Percentiles rank a stretch among this genome's conserved stretches.
phyloP scores from a whole-genome alignment of 2,797 vertebrate species.

The Lindbergichthys nudifrons region DNA sequence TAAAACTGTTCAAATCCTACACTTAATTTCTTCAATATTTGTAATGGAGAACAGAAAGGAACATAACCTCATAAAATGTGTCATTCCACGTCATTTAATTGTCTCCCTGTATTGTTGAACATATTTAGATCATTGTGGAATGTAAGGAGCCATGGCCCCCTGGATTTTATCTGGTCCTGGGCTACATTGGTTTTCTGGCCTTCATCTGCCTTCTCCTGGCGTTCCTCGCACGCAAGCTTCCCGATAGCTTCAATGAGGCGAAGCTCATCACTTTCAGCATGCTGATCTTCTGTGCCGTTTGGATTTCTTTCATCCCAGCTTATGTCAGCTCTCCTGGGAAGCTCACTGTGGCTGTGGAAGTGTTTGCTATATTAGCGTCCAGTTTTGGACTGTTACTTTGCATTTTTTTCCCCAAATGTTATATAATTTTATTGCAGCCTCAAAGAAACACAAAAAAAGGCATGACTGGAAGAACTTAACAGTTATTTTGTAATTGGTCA shows the following conservation, averaged over 20 bases:
- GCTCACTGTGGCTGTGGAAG: conserved; percentile 84
- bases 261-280: conserved; percentile 86
- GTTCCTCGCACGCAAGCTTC: conserved; percentile 83
- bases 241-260: conserved; percentile 84
- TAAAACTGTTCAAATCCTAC: neutral
- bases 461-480: conserved; percentile 63
- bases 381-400: conserved; percentile 83
- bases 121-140: conserved; percentile 78
- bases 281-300: conserved; percentile 85
- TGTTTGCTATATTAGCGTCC: conserved; percentile 84
- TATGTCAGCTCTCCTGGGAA: conserved; percentile 83
- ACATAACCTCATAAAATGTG: neutral
- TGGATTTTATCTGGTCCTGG: conserved; percentile 83
- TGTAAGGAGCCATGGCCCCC: conserved; percentile 82
- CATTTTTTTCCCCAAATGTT: conserved; percentile 86
- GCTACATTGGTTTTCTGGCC: conserved; percentile 84
- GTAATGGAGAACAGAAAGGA: neutral
- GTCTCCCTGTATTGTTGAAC: neutral
- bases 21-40: neutral
- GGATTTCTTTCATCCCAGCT: conserved; percentile 85
- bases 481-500: neutral
- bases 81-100: neutral
- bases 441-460: conserved; percentile 81
- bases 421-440: conserved; percentile 80
- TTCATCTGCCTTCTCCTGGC: conserved; percentile 81